Evolutionary conservation across 2,113 vertebrate genomes (phyloP), one percentile per base, ranked within the genome.

Genomic region (Tricholaema leucomelas): DNA sequence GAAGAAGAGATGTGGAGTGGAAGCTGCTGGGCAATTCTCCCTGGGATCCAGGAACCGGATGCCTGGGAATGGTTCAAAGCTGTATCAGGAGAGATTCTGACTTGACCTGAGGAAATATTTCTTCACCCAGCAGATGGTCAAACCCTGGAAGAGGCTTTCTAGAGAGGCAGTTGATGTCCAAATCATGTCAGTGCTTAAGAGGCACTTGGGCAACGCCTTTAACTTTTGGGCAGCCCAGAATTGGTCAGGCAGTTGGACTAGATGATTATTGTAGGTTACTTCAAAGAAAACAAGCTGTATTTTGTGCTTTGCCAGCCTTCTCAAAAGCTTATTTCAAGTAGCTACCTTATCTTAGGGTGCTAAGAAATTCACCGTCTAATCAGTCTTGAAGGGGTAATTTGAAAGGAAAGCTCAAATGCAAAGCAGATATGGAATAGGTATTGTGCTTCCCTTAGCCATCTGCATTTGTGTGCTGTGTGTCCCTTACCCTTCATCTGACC

Each of bases 341-440:
- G 17, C 56, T 83, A 73, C 58, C 66, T 69, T 82, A 66, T 72
- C 36, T 16, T 54, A 66, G 19, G 23, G 14, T 74, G 56, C 60
- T 54, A 35, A 21, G 16, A 81, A 94, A 73, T 33, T 60, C 14
- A 74, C 14, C 21, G 77, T 33, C 19, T 70, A 81, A 60, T 28
- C 24, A 91, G 48, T 54, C 44, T 64, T 77, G 25, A 85, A 69
- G 35, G 18, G 11, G 14, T 72, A 31, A 87, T 88, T 46, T 85
- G 52, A 89, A 87, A 76, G 35, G 74, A 87, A 88, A 67, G 30
- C 31, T 77, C 48, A 89, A 89, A 79, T 58, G 58, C 89, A 94
- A 82, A 30, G 12, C 9, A 4, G 30, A 15, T 77, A 4, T 50
- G 36, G 54, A 66, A 35, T 8, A 82, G 20, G 28, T 42, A 31